Conservation (phyloP, 2,888 invertebrate genomes). For the Napeogenes sylphis region DNA sequence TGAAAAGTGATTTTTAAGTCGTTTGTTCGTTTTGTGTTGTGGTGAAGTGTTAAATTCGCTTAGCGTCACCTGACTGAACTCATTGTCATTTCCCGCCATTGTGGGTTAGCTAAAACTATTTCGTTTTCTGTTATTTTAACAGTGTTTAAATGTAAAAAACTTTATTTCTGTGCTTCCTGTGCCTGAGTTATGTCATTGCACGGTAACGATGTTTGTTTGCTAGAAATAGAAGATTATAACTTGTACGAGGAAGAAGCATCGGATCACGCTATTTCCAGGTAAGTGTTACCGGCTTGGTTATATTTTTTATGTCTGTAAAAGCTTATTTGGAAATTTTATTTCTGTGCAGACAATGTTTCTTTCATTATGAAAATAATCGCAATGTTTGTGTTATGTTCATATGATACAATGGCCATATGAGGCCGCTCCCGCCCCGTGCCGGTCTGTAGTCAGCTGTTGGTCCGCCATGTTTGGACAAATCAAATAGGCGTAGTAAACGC, state of each 20-base stretch:
- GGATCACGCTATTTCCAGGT: constrained; percentile 76
- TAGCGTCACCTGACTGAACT: constrained; percentile 77
- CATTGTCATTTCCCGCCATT: constrained; percentile 80
- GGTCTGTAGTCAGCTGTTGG: constrained; percentile 77
- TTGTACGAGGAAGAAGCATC: constrained; percentile 76
- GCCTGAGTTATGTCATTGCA: constrained; percentile 74
- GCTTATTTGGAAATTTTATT: constrained; percentile 9
- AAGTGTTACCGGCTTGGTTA: constrained; percentile 73
- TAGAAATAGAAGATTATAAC: constrained; percentile 76
- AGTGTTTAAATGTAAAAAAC: constrained; percentile 54
- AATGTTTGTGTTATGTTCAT: constrained; percentile 31
- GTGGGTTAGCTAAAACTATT: constrained; percentile 62
- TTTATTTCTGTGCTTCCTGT: constrained; percentile 46
- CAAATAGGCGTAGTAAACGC: constrained; percentile 73
- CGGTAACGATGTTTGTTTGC: constrained; percentile 75
- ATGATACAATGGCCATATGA: constrained; percentile 52
- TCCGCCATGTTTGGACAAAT: constrained; percentile 76
- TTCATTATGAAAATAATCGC: constrained; percentile 20
- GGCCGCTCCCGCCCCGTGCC: constrained; percentile 68
- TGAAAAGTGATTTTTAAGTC: constrained; percentile 42
- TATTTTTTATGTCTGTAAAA: constrained; percentile 19
- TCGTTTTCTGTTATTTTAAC: constrained; percentile 35
- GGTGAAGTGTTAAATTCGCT: constrained; percentile 51
- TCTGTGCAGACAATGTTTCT: constrained; percentile 11
- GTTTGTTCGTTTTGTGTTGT: constrained; percentile 37